Evolutionary conservation across 2,113 vertebrate species (phyloP).

Genomic region (Heterocephalus glaber): DNA sequence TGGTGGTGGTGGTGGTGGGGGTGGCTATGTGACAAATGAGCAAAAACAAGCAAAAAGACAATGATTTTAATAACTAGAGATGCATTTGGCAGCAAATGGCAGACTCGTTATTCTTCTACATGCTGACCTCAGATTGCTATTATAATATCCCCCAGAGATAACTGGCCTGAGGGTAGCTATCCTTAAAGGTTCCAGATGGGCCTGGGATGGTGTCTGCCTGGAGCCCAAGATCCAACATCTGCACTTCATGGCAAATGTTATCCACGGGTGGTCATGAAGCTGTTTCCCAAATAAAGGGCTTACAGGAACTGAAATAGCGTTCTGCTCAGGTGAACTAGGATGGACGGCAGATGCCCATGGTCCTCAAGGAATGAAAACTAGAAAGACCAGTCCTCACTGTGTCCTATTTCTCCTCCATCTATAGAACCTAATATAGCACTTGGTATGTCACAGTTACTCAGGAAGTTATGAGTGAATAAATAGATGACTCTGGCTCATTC

Average conservation of each 20-base stretch:
- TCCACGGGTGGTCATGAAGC: neutral
- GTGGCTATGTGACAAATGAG: neutral
- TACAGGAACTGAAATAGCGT: neutral
- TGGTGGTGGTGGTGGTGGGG: neutral
- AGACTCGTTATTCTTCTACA: neutral
- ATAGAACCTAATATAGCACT: neutral
- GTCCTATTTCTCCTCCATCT: neutral
- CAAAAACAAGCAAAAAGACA: slow-evolving; percentile 1
- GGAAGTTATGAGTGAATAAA: neutral
- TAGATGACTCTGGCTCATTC: neutral
- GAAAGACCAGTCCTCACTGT: neutral
- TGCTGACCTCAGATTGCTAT: slow-evolving; percentile 14
- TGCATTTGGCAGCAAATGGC: slow-evolving; percentile 39
- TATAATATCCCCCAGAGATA: neutral
- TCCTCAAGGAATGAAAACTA: neutral
- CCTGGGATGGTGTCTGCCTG: neutral
- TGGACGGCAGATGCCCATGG: neutral
- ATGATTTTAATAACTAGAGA: slow-evolving; percentile 56
- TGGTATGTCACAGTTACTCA: neutral
- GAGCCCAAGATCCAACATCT: slow-evolving; percentile 2
- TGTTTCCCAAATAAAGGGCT: neutral
- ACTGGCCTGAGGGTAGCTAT: neutral
- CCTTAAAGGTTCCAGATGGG: neutral
- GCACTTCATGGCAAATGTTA: neutral
- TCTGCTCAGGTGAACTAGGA: neutral